Evolutionary conservation across 2,888 invertebrate species (phyloP), one percentile per base, ranked within the genome.

Genomic region (Hypomecis punctinalis): DNA sequence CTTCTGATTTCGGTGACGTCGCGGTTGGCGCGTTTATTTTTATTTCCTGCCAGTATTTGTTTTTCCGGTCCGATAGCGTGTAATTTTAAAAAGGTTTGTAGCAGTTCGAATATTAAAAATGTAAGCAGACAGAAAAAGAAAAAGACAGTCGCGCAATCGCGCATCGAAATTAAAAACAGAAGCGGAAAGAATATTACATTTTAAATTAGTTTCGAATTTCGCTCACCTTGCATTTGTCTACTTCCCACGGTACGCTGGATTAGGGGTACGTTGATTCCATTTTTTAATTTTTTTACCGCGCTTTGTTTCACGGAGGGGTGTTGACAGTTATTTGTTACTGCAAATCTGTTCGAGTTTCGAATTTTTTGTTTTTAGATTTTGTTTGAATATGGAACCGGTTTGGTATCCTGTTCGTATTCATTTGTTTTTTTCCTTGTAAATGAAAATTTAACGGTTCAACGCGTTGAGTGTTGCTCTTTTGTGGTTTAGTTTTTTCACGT

Each of bases 141-240:
- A 64, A 60, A 55, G 55, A 67, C 69, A 49, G 58, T 61, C 59
- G 60, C 55, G 61, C 68, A 63, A 70, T 65, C 63, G 65, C 68
- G 68, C 60, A 60, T 60, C 39, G 52, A 54, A 69, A 79, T 79
- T 79, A 72, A 76, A 70, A 71, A 74, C 70, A 81, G 86, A 82
- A 83, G 83, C 83, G 81, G 83, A 88, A 89, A 87, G 88, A 88
- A 86, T 90, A 91, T 91, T 90, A 90, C 91, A 85, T 90, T 93
- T 92, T 90, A 91, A 92, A 92, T 92, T 92, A 91, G 91, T 92
- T 92, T 90, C 80, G 86, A 88, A 91, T 88, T 92, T 90, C 81
- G 89, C 82, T 89, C 85, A 90, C 90, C 89, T 90, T 89, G 87
- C 91, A 90, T 90, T 89, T 89, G 90, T 85, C 82, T 81, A 85